A percentile compares a stretch with the other conserved stretches of the same genome.
phyloP scores from a whole-genome alignment of 2,797 vertebrate species.

The Meda fulgida region DNA sequence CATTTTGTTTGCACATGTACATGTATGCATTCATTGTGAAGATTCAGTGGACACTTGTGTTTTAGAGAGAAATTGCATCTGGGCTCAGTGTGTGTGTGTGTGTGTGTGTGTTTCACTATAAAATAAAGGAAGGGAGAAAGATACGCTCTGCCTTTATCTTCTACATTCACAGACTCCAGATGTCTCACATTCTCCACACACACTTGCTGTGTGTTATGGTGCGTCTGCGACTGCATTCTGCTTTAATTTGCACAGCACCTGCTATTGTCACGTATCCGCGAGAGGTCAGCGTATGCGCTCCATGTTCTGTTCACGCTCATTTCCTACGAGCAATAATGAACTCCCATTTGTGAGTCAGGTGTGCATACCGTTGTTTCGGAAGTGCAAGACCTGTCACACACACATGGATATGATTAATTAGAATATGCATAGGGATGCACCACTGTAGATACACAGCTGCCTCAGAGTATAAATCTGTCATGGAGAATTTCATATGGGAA shows the following conservation, averaged over 20 bases:
- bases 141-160: constrained; percentile 9
- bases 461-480: constrained; percentile 25
- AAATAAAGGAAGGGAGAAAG: neutral
- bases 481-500: constrained; percentile 30
- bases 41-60: neutral
- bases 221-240: neutral
- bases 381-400: constrained; percentile 18
- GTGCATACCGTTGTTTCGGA: neutral
- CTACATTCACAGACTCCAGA: constrained; percentile 18
- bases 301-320: neutral
- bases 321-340: neutral
- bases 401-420: constrained; percentile 47
- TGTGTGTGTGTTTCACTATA: neutral
- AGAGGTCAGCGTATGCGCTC: neutral
- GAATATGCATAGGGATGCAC: constrained; percentile 21
- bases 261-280: constrained; percentile 2
- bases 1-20: neutral
- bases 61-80: neutral
- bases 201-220: constrained; percentile 8
- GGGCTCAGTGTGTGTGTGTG: neutral
- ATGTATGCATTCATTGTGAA: neutral
- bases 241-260: constrained; percentile 24
- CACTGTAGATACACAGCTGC: neutral
- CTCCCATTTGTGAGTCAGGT: constrained; percentile 3
- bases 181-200: constrained; percentile 16